Conservation (phyloP, 2,797 vertebrate genomes). For the Cygnus olor region DNA sequence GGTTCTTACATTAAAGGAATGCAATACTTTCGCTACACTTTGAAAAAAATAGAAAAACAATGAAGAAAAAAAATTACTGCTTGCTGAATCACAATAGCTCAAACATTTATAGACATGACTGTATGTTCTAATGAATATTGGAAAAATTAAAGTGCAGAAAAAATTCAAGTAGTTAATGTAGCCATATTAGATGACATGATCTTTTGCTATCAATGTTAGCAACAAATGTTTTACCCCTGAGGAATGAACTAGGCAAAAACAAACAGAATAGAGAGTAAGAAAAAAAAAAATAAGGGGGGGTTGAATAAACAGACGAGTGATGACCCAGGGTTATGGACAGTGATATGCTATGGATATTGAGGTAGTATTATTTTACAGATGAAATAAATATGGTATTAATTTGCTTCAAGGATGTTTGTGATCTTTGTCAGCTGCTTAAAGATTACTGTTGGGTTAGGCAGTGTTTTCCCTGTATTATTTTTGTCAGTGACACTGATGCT, state of each 20-base stretch:
- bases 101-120: neutral
- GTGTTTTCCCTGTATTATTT: neutral
- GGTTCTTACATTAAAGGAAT: conserved; percentile 25
- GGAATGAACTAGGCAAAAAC: neutral
- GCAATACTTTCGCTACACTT: conserved; percentile 3
- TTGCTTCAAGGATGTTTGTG: neutral
- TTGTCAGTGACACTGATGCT: too few species aligned
- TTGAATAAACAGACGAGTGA: neutral
- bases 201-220: neutral
- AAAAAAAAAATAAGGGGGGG: neutral
- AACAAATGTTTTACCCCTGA: neutral
- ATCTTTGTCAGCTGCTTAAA: neutral
- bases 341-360: neutral
- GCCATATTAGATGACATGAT: neutral
- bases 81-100: neutral
- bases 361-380: neutral
- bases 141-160: neutral
- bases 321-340: neutral
- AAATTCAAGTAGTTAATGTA: neutral
- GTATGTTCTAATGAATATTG: neutral
- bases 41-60: neutral
- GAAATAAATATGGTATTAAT: neutral
- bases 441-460: neutral
- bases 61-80: neutral
- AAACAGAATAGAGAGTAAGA: neutral